Base-by-base conservation (phyloP, 2,888 invertebrate species). In the Antheraea yamamai region DNA sequence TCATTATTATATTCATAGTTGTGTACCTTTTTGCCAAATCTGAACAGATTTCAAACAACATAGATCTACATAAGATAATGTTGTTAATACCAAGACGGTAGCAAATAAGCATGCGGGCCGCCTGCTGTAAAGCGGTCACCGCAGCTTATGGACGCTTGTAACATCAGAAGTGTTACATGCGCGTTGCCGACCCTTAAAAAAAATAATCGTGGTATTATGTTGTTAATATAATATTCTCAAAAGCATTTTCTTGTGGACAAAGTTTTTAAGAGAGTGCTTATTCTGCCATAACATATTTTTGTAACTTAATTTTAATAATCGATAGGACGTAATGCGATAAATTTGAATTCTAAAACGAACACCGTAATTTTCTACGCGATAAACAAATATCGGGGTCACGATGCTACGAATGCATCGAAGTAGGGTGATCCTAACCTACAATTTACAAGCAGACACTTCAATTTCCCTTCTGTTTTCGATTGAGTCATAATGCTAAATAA, bases 401-500 rank as follows among this genome's bases (percentile, higher is more conserved):
- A 70, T 70, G 70, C 70, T 70, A 39, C 39, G 70, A 39, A 70
- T 10, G 51, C 7, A 81, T 79, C 78, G 78, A 78, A 84, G 84
- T 80, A 81, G 85, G 85, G 88, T 39, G 88, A 78, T 78, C 80
- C 78, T 78, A 90, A 90, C 92, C 89, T 88, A 90, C 88, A 91
- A 91, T 92, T 91, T 93, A 83, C 84, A 79, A 83, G 81, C 87
- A 90, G 90, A 91, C 90, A 91, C 90, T 92, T 85, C 80, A 87
- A 85, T 85, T 86, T 87, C 87, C 88, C 85, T 87, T 84, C 85
- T 84, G 82, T 82, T 83, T 86, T 89, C 90, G 88, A 94, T 94
- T 92, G 92, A 94, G 94, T 91, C 92, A 93, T 94, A 91, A 92
- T 87, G 83, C 85, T 80, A 84, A 84, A 86, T 90, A 90, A 89